Evolutionary conservation across 2,888 invertebrate species (phyloP), one percentile per base, ranked within the genome.

Genomic region (Lasioglossum vierecki): DNA sequence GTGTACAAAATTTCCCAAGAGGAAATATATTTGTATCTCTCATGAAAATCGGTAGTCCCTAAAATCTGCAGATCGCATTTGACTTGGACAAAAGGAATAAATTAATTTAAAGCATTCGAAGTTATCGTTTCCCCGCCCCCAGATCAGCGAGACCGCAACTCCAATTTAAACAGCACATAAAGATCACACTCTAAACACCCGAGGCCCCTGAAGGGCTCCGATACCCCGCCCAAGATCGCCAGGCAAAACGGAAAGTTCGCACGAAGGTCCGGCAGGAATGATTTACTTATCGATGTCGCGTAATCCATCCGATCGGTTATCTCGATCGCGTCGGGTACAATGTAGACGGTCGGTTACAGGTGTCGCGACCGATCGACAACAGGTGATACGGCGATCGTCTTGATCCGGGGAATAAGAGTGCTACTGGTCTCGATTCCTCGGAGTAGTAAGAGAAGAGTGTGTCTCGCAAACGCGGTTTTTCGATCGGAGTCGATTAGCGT

Each of bases 311-410:
- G 83, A 84, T 84, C 77, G 30, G 49, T 83, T 70, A 63, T 83
- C 60, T 13, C 77, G 83, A 77, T 60, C 74, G 0, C n/a, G 30
- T 30, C 4, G 60, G 26, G 35, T 15, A 44, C 63, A 75, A 57
- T 75, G 84, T 81, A 72, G 75, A 74, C 76, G 35, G 76, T 41
- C 73, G 53, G 84, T 84, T 84, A 84, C 84, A 84, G 84, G 79
- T 84, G 84, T 79, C 70, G 75, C 75, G 79, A 46, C 60, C 79
- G 84, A 84, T 84, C 79, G 79, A 79, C 84, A 75, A 79, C 75
- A 44, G 79, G 71, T 53, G 84, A 84, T 84, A 84, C 18, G n/a
- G 11, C 2, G 35, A 41, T 41, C 70, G 63, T 35, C 26, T 49
- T 39, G 49, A 78, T 60, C 41, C 63, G 63, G 44, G 26, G 22